Conservation (phyloP, 2,797 vertebrate genomes). For the Numenius phaeopus region DNA sequence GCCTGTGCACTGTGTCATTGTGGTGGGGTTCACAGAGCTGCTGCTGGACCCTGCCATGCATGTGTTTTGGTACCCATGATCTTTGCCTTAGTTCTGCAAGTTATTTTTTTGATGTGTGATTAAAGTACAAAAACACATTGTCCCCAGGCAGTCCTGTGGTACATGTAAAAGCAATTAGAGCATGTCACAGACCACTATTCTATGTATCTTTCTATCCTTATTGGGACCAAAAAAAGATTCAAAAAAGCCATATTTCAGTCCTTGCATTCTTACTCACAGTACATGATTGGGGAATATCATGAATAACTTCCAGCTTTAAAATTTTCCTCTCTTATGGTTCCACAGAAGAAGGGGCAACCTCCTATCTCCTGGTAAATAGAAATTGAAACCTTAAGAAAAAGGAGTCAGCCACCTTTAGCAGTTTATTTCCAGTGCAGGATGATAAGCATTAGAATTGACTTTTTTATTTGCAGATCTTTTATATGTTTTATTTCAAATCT, state of each 20-base stretch:
- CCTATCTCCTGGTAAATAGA: background rate
- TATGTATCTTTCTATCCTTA: background rate
- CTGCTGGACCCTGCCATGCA: background rate
- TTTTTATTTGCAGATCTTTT: constrained; percentile 2
- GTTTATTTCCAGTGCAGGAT: background rate
- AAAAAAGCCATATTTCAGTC: background rate
- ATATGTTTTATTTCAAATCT: background rate
- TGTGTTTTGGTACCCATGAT: background rate
- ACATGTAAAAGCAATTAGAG: background rate
- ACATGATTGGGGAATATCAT: background rate
- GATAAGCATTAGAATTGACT: background rate
- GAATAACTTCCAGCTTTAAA: background rate
- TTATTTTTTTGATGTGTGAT: background rate
- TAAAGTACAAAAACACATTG: background rate
- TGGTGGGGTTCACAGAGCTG: background rate
- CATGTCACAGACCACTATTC: background rate
- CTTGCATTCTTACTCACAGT: background rate
- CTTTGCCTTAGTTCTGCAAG: background rate
- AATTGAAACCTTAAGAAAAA: background rate
- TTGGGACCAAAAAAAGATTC: background rate
- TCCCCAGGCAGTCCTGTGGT: background rate
- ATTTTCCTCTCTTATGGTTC: background rate
- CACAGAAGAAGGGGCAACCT: background rate
- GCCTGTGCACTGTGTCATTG: background rate
- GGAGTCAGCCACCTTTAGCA: background rate